These are phyloP conservation scores for Hymenopus coronatus DNA, from an alignment of 2,888 invertebrate genomes.

Conservation along the genomic window DNA sequence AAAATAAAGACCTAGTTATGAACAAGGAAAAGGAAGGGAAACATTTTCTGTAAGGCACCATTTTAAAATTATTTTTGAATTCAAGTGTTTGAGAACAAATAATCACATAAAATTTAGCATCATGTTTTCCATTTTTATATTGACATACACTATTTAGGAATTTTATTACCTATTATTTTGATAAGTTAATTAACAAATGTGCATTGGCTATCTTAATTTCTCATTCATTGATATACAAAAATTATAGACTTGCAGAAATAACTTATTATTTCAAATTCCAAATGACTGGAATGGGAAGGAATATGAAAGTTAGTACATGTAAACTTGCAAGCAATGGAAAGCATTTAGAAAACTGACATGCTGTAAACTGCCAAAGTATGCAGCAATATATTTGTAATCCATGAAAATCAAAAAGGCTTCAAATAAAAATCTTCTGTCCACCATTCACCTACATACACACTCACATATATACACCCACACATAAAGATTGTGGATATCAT, in stretches of 20 bases:
- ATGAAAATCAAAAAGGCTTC: background rate
- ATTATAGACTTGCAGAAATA: background rate
- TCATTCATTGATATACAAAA: too few species aligned
- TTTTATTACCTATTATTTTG: too few species aligned
- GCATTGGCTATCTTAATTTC: too few species aligned
- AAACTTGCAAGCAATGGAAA: background rate
- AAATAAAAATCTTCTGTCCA: background rate
- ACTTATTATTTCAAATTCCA: background rate
- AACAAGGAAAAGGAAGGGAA: too few species aligned
- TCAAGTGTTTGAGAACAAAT: too few species aligned
- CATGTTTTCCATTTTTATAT: too few species aligned
- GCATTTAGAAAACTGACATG: background rate
- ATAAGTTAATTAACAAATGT: too few species aligned
- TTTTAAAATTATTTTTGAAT: too few species aligned
- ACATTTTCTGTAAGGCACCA: too few species aligned
- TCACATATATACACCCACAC: background rate
- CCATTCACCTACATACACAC: background rate
- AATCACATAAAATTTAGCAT: too few species aligned
- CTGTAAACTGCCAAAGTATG: background rate
- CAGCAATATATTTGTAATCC: background rate
- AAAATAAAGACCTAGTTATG: too few species aligned
- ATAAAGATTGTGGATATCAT: background rate
- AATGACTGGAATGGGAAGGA: background rate
- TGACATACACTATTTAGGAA: too few species aligned
- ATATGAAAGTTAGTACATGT: background rate